These are phyloP conservation scores for Eueides isabella DNA, from an alignment of 1,140 invertebrate species.

Conservation along the genomic window DNA sequence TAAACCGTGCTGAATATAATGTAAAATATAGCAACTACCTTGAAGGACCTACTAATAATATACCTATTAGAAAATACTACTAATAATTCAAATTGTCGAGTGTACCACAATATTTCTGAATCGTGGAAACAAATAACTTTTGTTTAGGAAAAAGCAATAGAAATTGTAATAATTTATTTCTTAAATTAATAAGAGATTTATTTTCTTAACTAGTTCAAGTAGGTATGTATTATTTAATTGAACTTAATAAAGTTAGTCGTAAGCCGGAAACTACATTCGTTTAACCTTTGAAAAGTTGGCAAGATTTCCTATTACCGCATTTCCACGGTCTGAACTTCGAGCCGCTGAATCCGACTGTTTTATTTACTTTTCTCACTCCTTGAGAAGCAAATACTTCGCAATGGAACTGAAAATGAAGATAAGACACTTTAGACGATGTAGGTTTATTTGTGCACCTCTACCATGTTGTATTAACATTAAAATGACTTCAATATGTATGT, in stretches of 20 bases:
- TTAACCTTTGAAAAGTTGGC: conserved; percentile 55
- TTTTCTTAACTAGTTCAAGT: conserved; percentile 8
- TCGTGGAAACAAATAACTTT: neutral
- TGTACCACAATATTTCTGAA: too few species aligned
- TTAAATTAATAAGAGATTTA: neutral
- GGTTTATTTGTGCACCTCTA: conserved; percentile 11
- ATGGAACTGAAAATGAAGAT: conserved; percentile 33
- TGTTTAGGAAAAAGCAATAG: neutral
- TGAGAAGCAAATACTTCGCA: conserved; percentile 35
- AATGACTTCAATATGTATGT: too few species aligned
- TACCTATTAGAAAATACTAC: too few species aligned
- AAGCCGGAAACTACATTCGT: conserved; percentile 54
- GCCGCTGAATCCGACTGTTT: conserved; percentile 47
- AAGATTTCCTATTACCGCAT: conserved; percentile 60
- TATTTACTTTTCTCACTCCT: conserved; percentile 51
- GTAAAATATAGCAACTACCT: too few species aligned
- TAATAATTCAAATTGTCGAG: too few species aligned
- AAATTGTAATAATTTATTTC: neutral
- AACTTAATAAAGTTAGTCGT: conserved; percentile 55
- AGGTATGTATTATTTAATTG: conserved; percentile 42
- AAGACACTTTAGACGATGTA: conserved; percentile 31
- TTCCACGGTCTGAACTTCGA: conserved; percentile 47
- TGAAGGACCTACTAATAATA: too few species aligned
- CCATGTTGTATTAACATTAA: neutral
- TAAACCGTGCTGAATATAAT: too few species aligned